phyloP scores from a whole-genome alignment of 2,888 invertebrate genomes.

The Bhutanitis thaidina region DNA sequence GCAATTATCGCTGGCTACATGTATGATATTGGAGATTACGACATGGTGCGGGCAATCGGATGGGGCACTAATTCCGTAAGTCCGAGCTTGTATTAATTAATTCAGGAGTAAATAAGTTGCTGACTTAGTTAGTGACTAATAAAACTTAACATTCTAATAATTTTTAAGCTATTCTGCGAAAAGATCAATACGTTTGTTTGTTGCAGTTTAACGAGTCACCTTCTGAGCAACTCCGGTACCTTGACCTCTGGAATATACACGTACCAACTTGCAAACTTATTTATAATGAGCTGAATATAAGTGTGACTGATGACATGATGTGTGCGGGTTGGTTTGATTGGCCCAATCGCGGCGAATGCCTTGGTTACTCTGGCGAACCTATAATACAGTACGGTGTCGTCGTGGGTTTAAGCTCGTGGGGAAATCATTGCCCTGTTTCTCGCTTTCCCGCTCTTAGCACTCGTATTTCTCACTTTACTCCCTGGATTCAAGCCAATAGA shows the following conservation, averaged over 20 bases:
- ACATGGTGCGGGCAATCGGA: constrained; percentile 46
- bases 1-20: constrained; percentile 42
- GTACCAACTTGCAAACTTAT: constrained; percentile 33
- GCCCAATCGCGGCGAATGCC: constrained; percentile 57
- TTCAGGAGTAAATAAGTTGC: no score
- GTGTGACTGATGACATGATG: constrained; percentile 45
- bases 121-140: no score
- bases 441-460: constrained; percentile 29
- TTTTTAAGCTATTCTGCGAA: neutral
- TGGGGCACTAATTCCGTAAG: constrained; percentile 48
- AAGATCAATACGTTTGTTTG: neutral
- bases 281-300: constrained; percentile 27
- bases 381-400: constrained; percentile 46
- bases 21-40: constrained; percentile 43
- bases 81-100: neutral
- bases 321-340: constrained; percentile 54
- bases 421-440: constrained; percentile 36
- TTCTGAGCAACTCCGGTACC: constrained; percentile 38
- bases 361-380: constrained; percentile 55
- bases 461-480: constrained; percentile 23
- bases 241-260: constrained; percentile 41
- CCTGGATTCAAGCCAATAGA: constrained; percentile 24
- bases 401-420: constrained; percentile 35
- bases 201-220: constrained; percentile 20
- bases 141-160: no score